Evolutionary conservation across 2,113 vertebrate genomes (phyloP).

Genomic region (Aleadryas rufinucha): DNA sequence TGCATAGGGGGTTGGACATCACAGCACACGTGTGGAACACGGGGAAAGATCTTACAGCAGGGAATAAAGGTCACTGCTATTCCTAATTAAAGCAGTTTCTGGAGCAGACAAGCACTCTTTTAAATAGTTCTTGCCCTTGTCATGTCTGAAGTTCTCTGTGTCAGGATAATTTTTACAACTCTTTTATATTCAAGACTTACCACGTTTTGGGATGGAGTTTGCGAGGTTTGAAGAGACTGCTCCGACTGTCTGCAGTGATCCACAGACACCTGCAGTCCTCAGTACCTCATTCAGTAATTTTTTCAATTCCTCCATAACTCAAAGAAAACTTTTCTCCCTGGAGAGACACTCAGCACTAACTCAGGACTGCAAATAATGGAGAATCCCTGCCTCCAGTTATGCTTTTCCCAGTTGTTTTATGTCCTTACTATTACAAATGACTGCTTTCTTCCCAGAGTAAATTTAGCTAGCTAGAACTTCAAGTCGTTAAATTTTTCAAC

Average conservation of each 20-base stretch:
- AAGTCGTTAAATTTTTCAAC: neutral
- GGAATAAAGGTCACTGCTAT: neutral
- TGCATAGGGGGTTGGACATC: neutral
- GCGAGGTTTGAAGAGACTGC: neutral
- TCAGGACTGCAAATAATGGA: neutral
- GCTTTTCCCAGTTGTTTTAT: neutral
- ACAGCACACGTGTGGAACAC: neutral
- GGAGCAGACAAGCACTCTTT: neutral
- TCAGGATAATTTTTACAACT: neutral
- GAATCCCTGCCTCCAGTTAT: neutral
- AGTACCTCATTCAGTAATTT: neutral
- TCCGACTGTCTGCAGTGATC: neutral
- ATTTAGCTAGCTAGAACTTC: neutral
- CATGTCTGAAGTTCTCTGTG: neutral
- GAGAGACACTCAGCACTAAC: neutral
- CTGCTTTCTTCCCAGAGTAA: neutral
- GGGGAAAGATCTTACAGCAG: neutral
- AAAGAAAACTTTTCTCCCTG: neutral
- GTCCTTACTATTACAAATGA: neutral
- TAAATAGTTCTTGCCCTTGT: neutral
- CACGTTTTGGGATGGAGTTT: neutral
- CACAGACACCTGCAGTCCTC: neutral
- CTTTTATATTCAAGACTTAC: neutral
- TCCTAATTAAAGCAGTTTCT: neutral
- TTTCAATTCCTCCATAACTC: neutral